Conservation (phyloP, 2,888 invertebrate genomes). For the Balanococcus diminutus region DNA sequence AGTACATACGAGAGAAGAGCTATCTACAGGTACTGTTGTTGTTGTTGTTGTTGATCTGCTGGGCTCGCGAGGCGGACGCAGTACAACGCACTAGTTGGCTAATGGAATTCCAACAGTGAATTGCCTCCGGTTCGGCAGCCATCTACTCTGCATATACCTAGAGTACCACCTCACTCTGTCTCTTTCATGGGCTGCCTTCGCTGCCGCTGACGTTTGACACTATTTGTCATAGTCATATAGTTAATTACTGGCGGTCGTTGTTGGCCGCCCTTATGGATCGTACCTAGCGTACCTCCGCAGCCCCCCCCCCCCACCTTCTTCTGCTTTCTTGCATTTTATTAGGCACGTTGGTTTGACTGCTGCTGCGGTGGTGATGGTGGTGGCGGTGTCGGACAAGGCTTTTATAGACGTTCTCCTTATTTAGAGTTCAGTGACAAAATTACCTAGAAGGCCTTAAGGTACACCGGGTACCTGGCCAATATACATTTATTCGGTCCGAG, state of each 20-base stretch:
- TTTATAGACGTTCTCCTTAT: constrained; percentile 30
- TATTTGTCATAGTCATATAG: constrained; percentile 53
- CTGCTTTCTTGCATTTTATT: no score
- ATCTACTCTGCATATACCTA: constrained; percentile 20
- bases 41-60: not conserved
- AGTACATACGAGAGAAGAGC: not conserved
- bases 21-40: not conserved
- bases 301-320: not conserved
- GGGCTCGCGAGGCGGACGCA: not conserved
- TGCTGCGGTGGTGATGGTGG: no score
- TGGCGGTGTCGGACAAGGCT: not conserved
- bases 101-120: constrained; percentile 49
- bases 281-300: not conserved
- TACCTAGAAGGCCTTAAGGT: constrained; percentile 47
- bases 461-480: not conserved
- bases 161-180: not conserved
- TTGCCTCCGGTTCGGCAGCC: constrained; percentile 54
- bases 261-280: not conserved
- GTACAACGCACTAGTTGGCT: not conserved
- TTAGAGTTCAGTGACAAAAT: constrained; percentile 53
- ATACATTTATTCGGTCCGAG: not conserved
- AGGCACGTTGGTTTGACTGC: no score
- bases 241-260: constrained; percentile 45
- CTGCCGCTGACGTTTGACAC: not conserved
- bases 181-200: not conserved